Evolutionary conservation across 1,140 invertebrate genomes (phyloP).

Genomic region (Zaprionus camerounensis): DNA sequence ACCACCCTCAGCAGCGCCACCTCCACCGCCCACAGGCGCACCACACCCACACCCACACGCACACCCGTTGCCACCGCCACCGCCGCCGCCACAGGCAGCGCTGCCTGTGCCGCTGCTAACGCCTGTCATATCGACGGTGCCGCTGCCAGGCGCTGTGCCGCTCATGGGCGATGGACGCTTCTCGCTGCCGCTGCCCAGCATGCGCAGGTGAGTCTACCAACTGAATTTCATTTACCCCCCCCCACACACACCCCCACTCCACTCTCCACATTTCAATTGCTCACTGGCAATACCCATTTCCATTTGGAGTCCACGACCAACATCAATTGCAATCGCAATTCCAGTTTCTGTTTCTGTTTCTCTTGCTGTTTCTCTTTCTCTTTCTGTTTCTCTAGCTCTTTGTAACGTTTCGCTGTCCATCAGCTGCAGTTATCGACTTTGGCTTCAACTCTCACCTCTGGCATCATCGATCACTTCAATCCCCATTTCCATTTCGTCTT

Average conservation of each 20-base stretch:
- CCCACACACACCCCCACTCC: background rate
- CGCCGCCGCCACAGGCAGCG: conserved; percentile 44
- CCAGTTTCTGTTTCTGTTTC: too few species aligned
- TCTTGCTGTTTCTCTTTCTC: background rate
- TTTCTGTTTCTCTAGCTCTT: conserved; percentile 8
- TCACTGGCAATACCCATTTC: background rate
- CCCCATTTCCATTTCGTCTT: conserved; percentile 57
- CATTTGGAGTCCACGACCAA: background rate
- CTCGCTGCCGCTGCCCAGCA: conserved; percentile 80
- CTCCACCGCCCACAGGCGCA: conserved; percentile 36
- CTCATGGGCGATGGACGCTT: conserved; percentile 79
- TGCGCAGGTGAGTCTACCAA: conserved; percentile 77
- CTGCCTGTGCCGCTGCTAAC: conserved; percentile 35
- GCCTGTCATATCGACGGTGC: conserved; percentile 30
- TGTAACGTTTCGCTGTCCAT: conserved; percentile 16
- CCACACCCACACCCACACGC: conserved; percentile 9
- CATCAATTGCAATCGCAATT: conserved; percentile 8
- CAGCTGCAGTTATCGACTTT: conserved; percentile 1
- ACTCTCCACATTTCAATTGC: background rate
- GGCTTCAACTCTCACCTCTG: conserved; percentile 52
- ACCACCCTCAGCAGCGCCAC: conserved; percentile 16
- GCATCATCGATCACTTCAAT: conserved; percentile 68
- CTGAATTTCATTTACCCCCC: conserved; percentile 1
- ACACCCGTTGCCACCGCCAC: conserved; percentile 47
- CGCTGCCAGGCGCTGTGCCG: conserved; percentile 65